Conservation (phyloP, 2,797 vertebrate species). For the Myotis myotis region DNA sequence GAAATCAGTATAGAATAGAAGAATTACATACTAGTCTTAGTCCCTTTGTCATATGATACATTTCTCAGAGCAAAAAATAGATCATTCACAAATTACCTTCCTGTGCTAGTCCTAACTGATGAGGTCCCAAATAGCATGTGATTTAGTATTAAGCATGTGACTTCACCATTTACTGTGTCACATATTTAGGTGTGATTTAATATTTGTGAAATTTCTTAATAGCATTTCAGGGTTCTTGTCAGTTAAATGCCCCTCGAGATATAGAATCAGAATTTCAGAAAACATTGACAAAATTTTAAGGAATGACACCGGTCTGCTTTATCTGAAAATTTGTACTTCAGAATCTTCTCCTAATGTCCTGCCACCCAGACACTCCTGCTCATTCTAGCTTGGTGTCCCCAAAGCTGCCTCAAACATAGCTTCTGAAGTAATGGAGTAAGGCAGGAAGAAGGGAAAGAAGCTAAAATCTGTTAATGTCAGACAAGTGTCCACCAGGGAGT, state of each 20-base stretch:
- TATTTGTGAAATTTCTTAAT: background rate
- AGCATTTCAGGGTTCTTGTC: background rate
- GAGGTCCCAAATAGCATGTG: background rate
- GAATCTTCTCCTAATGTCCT: background rate
- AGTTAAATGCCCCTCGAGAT: background rate
- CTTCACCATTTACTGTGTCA: background rate
- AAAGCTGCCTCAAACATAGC: background rate
- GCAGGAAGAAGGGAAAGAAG: background rate
- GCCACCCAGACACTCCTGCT: background rate
- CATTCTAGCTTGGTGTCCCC: background rate
- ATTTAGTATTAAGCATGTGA: background rate
- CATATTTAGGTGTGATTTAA: background rate
- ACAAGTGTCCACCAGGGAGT: background rate
- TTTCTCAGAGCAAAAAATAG: background rate
- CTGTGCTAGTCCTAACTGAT: background rate
- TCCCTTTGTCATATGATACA: background rate
- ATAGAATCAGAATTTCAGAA: background rate
- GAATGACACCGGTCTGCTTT: background rate
- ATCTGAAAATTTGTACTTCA: background rate
- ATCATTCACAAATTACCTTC: background rate
- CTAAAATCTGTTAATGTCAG: background rate
- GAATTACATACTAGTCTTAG: background rate
- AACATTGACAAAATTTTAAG: background rate
- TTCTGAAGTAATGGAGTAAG: background rate
- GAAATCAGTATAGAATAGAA: background rate